Base-by-base conservation (phyloP, 1,140 invertebrate species). In the Periplaneta americana region DNA sequence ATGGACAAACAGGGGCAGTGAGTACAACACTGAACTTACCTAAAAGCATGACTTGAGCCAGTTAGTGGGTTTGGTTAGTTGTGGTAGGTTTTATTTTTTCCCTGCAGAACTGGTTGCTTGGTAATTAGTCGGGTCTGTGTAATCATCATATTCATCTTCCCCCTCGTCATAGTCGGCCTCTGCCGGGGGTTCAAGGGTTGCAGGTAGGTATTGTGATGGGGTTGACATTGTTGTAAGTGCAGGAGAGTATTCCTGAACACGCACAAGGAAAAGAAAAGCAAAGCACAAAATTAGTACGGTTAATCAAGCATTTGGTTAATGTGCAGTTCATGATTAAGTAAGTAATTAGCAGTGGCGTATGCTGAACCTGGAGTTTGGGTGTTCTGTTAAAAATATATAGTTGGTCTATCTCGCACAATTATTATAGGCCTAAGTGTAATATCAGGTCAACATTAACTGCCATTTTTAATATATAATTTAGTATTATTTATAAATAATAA, bases 101-200 rank as follows among this genome's bases (percentile, higher is more conserved):
- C 81, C 81, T 35, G 81, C 76, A 31, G 81, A 76, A 78, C 81
- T 81, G 15, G 81, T 78, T 31, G 81, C 81, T n/a, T 81, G 81
- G 81, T 80, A 82, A 36, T 82, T 82, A 80, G 78, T 82, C 48
- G 28, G 78, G 74, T 82, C 82, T 31, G 82, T 32, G 80, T 82
- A 82, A 18, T 82, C 82, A 34, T 82, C 82, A 76, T 82, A 82
- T 33, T 82, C 82, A 17, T 82, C 82, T 33, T 80, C 82, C 13
- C 33, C 34, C 34, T 82, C 82, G 28, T 82, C 82, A 66, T 82
- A 82, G 31, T 82, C 82, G 28, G 17, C 57, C 34, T 82, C 82
- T 39, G 74, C 34, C 17, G 82, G 79, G 39, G 76, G 11, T 39
- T 82, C 82, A 34, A 78, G 82, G 39, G 82, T 82, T 34, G 78